These are phyloP conservation scores for Melanogrammus aeglefinus DNA, from an alignment of 2,797 vertebrate species.

Conservation along the genomic window DNA sequence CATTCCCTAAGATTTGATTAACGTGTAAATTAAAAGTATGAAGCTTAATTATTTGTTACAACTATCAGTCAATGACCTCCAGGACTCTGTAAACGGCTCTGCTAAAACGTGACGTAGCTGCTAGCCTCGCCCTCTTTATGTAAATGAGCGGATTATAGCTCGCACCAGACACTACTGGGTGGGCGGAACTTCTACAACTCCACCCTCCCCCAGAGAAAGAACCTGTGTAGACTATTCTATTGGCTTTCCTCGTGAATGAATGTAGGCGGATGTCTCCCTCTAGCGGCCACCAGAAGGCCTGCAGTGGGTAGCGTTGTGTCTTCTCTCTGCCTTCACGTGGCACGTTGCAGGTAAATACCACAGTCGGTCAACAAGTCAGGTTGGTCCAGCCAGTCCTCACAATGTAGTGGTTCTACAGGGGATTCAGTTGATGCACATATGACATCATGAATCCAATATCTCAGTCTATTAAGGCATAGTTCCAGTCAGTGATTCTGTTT, in stretches of 20 bases:
- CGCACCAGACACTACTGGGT: no score
- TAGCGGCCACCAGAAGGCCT: background rate
- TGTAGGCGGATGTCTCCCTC: background rate
- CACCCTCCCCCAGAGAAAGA: no score
- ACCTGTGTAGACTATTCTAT: background rate
- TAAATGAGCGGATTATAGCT: no score
- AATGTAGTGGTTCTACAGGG: background rate
- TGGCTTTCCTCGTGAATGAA: background rate
- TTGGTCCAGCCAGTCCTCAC: conserved; percentile 5
- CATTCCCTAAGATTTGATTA: no score
- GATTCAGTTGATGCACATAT: background rate
- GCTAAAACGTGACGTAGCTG: background rate
- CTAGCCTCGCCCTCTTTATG: no score
- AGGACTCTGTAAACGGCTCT: background rate
- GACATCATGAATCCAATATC: no score
- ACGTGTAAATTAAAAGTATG: no score
- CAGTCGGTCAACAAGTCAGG: background rate
- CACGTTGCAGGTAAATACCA: background rate
- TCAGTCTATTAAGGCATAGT: background rate
- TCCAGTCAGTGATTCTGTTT: background rate
- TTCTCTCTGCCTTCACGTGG: background rate
- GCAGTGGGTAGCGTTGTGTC: background rate
- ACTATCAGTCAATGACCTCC: no score
- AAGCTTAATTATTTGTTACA: background rate
- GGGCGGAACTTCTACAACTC: no score